Evolutionary conservation across 2,113 vertebrate genomes (phyloP).

Genomic region (Cavia porcellus): DNA sequence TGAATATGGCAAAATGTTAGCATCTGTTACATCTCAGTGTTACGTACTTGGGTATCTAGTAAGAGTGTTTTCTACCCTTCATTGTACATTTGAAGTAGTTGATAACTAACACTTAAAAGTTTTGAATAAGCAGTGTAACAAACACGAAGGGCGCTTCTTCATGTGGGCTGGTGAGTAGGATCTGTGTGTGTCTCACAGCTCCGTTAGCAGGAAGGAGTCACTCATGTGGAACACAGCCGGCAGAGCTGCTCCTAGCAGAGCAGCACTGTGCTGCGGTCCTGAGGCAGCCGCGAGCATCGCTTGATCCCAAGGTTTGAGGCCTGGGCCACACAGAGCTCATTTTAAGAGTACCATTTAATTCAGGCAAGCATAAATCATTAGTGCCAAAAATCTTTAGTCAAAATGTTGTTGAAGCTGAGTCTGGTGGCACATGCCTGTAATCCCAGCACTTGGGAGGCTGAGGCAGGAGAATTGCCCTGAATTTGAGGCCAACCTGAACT

Average conservation of each 20-base stretch:
- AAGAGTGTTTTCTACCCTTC: not conserved
- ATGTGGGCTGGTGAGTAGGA: not conserved
- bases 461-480: not conserved
- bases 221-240: not conserved
- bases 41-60: slow-evolving; percentile 9
- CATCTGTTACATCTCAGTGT: slow-evolving; percentile 30
- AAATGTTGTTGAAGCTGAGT: not conserved
- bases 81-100: slow-evolving; percentile 51
- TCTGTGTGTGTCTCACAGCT: not conserved
- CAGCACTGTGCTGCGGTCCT: not conserved
- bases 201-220: not conserved
- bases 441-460: not conserved
- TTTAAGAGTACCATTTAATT: not conserved
- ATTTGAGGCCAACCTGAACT: not conserved
- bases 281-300: not conserved
- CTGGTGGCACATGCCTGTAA: not conserved
- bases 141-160: not conserved
- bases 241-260: not conserved
- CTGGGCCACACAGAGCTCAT: not conserved
- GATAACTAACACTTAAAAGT: slow-evolving; percentile 32
- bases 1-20: slow-evolving; percentile 25
- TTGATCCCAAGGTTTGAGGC: not conserved
- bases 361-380: not conserved
- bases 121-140: not conserved
- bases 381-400: not conserved